phyloP scores from a whole-genome alignment of 2,888 invertebrate species.

The Hetaerina titia region DNA sequence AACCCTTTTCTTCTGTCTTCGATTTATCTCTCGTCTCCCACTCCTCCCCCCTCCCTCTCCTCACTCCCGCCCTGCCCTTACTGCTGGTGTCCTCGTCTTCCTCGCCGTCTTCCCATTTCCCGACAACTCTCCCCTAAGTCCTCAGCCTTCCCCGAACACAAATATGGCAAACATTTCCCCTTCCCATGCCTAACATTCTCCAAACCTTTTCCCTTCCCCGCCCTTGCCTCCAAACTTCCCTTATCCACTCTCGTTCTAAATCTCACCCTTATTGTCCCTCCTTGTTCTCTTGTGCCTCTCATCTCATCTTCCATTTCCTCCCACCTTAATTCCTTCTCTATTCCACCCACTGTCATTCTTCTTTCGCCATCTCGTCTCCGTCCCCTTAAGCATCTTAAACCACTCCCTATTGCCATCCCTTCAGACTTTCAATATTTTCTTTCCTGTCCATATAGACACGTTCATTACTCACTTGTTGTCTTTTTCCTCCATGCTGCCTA shows the following conservation, averaged over 20 bases:
- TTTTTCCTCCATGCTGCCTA: neutral
- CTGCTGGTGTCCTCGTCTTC: neutral
- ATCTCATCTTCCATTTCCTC: neutral
- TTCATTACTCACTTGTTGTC: neutral
- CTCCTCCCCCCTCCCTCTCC: neutral
- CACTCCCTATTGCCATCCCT: neutral
- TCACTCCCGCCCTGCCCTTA: neutral
- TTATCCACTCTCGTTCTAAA: neutral
- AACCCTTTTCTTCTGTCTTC: constrained; percentile 8
- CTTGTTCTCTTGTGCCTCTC: neutral
- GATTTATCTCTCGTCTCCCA: neutral
- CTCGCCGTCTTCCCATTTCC: neutral
- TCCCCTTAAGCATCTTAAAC: neutral
- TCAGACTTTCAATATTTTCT: neutral
- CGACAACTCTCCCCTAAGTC: neutral
- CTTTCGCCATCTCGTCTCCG: neutral
- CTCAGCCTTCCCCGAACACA: neutral
- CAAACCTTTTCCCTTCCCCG: neutral
- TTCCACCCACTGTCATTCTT: neutral
- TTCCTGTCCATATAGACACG: constrained; percentile 10
- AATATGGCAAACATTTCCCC: neutral
- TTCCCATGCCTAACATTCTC: neutral
- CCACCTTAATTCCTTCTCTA: neutral
- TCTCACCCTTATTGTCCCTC: neutral
- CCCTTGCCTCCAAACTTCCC: neutral